phyloP scores from a whole-genome alignment of 2,888 invertebrate species.

The Chromoteleia sp. region DNA sequence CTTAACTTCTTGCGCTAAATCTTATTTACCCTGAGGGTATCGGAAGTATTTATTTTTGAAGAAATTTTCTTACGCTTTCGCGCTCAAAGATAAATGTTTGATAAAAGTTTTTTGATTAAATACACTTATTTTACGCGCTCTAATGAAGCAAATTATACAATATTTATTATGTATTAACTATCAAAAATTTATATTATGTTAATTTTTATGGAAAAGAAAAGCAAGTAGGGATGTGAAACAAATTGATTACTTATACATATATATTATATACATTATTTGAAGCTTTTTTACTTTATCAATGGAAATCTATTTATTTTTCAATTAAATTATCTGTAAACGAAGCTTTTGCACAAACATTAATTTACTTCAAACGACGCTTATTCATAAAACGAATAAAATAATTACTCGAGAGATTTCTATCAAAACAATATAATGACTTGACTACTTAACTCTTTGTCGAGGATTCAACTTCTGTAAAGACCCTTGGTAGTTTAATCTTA shows the following conservation, averaged over 20 bases:
- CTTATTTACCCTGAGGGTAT: constrained; percentile 8
- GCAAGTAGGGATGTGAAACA: background rate
- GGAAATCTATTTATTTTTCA: too few relatives aligned
- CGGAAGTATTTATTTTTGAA: constrained; percentile 1
- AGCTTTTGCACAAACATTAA: background rate
- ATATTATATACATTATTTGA: too few relatives aligned
- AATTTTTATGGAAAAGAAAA: too few relatives aligned
- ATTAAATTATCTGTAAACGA: too few relatives aligned
- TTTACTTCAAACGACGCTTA: background rate
- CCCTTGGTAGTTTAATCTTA: constrained; percentile 22
- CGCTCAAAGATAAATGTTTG: background rate
- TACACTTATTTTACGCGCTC: background rate
- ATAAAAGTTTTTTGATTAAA: background rate
- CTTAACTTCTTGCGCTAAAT: constrained; percentile 15
- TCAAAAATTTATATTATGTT: too few relatives aligned
- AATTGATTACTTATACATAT: background rate
- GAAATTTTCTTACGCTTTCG: constrained; percentile 26
- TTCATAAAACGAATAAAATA: constrained; percentile 33
- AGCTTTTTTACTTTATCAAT: too few relatives aligned
- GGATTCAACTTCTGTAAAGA: constrained; percentile 35
- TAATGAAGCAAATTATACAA: too few relatives aligned
- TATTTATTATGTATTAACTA: too few relatives aligned
- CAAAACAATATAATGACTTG: constrained; percentile 48
- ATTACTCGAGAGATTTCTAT: constrained; percentile 39
- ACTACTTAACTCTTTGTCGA: constrained; percentile 48